Evolutionary conservation across 2,797 vertebrate genomes (phyloP), one percentile per base, ranked within the genome.

Genomic region (Leucoraja ocellata): DNA sequence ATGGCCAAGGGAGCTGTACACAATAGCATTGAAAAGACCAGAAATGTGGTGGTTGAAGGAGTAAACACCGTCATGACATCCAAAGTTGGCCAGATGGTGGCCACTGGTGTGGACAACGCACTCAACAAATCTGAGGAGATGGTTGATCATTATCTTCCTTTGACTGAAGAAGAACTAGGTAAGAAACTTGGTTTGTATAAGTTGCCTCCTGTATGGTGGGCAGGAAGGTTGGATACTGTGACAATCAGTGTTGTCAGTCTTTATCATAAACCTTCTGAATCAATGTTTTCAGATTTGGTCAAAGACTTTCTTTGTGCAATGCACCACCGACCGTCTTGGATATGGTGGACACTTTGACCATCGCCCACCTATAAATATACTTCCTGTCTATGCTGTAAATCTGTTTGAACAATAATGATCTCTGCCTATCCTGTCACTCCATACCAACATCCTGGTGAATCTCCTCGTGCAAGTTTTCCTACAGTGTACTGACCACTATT

Each of bases 101-200:
- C 96, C 93, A 98, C 97, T 1, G 96, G 98, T 68, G 95, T 99
- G 94, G 98, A 97, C 39, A 93, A 97, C 76, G 96, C 97, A 73
- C 95, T 99, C 94, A 96, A 95, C 73, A 97, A 95, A 86, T 98
- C 98, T 0, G 98, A 99, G 94, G 95, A 97, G 93, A 97, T 97
- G 97, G 97, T 98, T 36, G 98, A 99, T 93, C 97, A 98, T 21
- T 97, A 98, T 95, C 97, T 99, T 77, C 98, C 98, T 0, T 95
- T 99, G 95, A 97, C 97, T 0, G 97, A 99, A 74, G 96, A 96
- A 0, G 98, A 99, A 84, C 96, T 99, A 68, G 98, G 98, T 99
- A 94, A 97, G 98, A 96, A 23, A 25, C 0, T 65, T 84, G 28
- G 16, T 28, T 86, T 25, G 23, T 4, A 28, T 83, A 25, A 6